These are phyloP conservation scores for Andrena camellia DNA, from an alignment of 2,888 invertebrate genomes.

Conservation along the genomic window DNA sequence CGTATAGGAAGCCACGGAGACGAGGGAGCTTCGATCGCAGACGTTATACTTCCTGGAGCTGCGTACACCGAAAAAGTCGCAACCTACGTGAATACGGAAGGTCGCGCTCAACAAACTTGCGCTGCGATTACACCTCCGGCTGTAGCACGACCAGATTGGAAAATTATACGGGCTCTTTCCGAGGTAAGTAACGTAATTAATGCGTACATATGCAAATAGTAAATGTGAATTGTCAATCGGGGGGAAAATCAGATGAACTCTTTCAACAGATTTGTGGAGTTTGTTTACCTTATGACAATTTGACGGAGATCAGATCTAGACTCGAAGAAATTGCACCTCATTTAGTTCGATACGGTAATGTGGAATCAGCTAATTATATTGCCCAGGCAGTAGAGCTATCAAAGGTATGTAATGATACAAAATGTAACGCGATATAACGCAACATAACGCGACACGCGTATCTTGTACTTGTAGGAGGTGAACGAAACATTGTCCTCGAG, in stretches of 20 bases:
- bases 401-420: conserved; percentile 84
- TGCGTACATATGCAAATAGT: too few relatives aligned
- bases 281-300: conserved; percentile 94
- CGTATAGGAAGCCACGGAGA: conserved; percentile 97
- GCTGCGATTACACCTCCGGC: conserved; percentile 96
- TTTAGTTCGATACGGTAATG: conserved; percentile 93
- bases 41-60: conserved; percentile 96
- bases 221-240: not conserved
- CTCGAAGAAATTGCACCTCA: conserved; percentile 95
- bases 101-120: conserved; percentile 96
- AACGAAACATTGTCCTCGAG: conserved; percentile 73
- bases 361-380: conserved; percentile 94
- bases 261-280: conserved; percentile 87
- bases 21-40: conserved; percentile 95
- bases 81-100: conserved; percentile 99
- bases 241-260: not conserved
- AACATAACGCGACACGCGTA: not conserved
- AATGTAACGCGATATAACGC: not conserved
- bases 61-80: conserved; percentile 99
- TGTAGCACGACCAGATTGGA: conserved; percentile 98
- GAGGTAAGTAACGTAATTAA: conserved; percentile 88
- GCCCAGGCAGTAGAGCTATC: conserved; percentile 92
- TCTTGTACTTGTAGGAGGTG: conserved; percentile 68
- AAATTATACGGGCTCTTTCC: conserved; percentile 97
- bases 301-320: conserved; percentile 93